Evolutionary conservation across 2,113 vertebrate genomes (phyloP).

Genomic region (Hippocampus guttulatus): DNA sequence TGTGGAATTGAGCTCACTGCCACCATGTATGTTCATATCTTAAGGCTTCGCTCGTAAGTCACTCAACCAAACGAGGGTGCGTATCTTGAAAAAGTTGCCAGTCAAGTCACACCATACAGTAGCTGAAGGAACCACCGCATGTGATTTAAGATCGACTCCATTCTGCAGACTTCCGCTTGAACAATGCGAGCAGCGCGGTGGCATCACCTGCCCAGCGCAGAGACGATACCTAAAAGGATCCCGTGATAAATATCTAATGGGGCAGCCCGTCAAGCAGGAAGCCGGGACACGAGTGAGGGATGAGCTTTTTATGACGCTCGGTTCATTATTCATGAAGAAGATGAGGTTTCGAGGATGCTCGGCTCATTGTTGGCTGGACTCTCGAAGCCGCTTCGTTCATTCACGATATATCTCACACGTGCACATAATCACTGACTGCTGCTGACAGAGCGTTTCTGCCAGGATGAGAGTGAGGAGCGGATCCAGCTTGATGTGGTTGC

Average conservation of each 20-base stretch:
- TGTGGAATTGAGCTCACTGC: too few species aligned
- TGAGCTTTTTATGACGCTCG: conserved; percentile 44
- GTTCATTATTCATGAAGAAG: conserved; percentile 66
- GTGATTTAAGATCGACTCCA: neutral
- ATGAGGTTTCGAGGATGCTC: conserved; percentile 56
- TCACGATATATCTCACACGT: conserved; percentile 8
- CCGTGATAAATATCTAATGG: conserved; percentile 53
- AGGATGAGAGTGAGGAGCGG: conserved; percentile 15
- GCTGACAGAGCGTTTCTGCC: conserved; percentile 12
- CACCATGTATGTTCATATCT: too few species aligned
- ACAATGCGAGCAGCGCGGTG: conserved; percentile 1
- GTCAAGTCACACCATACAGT: too few species aligned
- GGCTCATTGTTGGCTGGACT: conserved; percentile 43
- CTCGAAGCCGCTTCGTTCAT: conserved; percentile 39
- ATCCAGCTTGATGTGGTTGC: conserved; percentile 15
- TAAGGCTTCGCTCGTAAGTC: too few species aligned
- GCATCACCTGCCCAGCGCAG: conserved; percentile 22
- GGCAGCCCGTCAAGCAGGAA: conserved; percentile 29
- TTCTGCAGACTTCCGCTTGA: neutral
- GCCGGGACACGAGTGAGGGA: conserved; percentile 36
- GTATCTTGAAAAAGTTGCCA: too few species aligned
- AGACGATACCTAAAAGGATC: conserved; percentile 25
- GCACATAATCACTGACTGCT: conserved; percentile 1
- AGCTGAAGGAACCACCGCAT: too few species aligned
- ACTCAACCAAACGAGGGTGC: too few species aligned